Evolutionary conservation across 2,888 invertebrate genomes (phyloP).

Genomic region (Cheilosia variabilis): DNA sequence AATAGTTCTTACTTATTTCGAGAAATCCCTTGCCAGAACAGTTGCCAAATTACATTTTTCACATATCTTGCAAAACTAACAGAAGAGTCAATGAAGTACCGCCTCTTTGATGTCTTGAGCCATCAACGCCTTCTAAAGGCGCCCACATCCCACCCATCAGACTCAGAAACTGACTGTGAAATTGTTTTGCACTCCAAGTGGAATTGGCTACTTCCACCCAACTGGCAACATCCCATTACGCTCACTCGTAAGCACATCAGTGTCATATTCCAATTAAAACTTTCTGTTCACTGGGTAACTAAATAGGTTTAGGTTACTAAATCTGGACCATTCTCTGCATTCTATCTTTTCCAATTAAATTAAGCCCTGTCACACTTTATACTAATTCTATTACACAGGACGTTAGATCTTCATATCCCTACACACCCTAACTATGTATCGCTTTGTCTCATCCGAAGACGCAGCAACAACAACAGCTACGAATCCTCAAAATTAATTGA

Average conservation of each 20-base stretch:
- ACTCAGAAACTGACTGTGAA: not conserved
- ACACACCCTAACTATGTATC: not conserved
- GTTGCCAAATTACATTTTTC: too few species aligned
- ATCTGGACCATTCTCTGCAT: constrained; percentile 2
- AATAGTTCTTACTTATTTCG: too few species aligned
- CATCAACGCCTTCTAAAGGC: too few species aligned
- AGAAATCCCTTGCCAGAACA: too few species aligned
- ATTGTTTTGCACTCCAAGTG: not conserved
- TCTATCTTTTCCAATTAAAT: constrained; percentile 52
- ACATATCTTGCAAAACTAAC: too few species aligned
- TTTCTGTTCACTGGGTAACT: constrained; percentile 4
- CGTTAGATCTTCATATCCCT: constrained; percentile 36
- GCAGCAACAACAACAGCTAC: constrained; percentile 8
- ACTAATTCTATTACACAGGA: constrained; percentile 56
- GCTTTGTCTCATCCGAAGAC: constrained; percentile 34
- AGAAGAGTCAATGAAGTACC: too few species aligned
- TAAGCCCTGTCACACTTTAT: constrained; percentile 63
- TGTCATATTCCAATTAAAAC: constrained; percentile 26
- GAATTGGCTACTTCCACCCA: not conserved
- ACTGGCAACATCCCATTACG: not conserved
- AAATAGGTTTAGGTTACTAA: not conserved
- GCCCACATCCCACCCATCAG: not conserved
- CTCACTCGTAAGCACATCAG: not conserved
- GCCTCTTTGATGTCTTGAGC: too few species aligned
- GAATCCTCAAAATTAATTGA: constrained; percentile 65